These are phyloP conservation scores for Zygothrica quintamaculata DNA, from an alignment of 2,888 invertebrate species.

Conservation along the genomic window DNA sequence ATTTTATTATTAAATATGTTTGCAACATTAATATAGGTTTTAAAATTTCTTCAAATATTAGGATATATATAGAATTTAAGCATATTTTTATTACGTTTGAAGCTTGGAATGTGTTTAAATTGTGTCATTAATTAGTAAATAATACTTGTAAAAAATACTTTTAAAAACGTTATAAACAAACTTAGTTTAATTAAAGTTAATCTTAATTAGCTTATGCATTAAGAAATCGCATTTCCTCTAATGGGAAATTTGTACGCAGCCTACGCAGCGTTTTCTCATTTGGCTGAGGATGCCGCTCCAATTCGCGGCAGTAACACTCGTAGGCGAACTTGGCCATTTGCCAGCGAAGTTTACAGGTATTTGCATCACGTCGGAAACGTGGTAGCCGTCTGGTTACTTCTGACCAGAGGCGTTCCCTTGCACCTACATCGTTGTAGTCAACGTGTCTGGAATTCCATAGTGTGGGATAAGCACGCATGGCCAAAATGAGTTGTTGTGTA, in stretches of 20 bases:
- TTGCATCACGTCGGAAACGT: slow-evolving; percentile 72
- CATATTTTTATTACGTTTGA: slow-evolving; percentile 1
- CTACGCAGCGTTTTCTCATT: slow-evolving; percentile 68
- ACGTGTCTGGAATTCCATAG: slow-evolving; percentile 77
- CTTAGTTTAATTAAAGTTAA: slow-evolving; percentile 28
- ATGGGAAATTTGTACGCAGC: slow-evolving; percentile 74
- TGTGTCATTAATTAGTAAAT: slow-evolving; percentile 32
- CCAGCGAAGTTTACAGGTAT: slow-evolving; percentile 79
- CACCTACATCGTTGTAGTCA: slow-evolving; percentile 68
- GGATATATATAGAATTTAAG: too few species aligned
- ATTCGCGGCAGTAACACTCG: slow-evolving; percentile 73
- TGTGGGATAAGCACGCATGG: slow-evolving; percentile 68
- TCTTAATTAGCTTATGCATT: slow-evolving; percentile 36
- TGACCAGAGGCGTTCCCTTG: slow-evolving; percentile 76
- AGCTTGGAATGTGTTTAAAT: neutral
- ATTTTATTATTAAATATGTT: too few species aligned
- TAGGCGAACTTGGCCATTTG: slow-evolving; percentile 81
- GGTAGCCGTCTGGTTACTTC: slow-evolving; percentile 71
- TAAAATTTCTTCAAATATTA: too few species aligned
- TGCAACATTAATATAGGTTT: too few species aligned
- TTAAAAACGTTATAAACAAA: slow-evolving; percentile 16
- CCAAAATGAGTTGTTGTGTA: slow-evolving; percentile 67
- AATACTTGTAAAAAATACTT: slow-evolving; percentile 14
- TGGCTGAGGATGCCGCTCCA: slow-evolving; percentile 61
- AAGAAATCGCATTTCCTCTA: slow-evolving; percentile 78